Conservation (phyloP, 2,888 invertebrate genomes). For the Tetramorium bicarinatum region DNA sequence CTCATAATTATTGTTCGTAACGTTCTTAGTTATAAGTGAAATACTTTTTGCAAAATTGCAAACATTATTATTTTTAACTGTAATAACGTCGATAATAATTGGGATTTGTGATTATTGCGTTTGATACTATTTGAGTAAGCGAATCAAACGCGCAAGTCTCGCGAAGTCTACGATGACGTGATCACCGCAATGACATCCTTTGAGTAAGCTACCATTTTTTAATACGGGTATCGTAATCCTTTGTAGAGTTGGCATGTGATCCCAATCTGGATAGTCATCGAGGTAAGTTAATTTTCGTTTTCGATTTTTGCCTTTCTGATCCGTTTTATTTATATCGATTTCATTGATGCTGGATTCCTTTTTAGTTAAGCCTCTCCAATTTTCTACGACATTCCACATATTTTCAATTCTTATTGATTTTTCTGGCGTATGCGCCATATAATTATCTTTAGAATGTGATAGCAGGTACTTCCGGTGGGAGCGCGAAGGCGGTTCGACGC, state of each 20-base stretch:
- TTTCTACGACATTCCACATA: background rate
- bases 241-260: background rate
- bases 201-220: conserved; percentile 7
- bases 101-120: background rate
- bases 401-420: background rate
- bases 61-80: too few relatives aligned
- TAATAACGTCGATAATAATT: too few relatives aligned
- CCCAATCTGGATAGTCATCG: conserved; percentile 7
- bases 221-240: background rate
- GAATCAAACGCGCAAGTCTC: conserved; percentile 6
- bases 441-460: background rate
- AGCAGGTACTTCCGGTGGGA: too few relatives aligned
- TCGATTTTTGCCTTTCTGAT: background rate
- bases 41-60: too few relatives aligned
- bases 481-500: too few relatives aligned
- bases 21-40: background rate
- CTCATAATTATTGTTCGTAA: background rate
- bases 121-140: background rate
- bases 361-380: conserved; percentile 1
- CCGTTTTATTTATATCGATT: too few relatives aligned
- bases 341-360: too few relatives aligned
- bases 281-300: conserved; percentile 12
- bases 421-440: background rate
- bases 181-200: background rate
- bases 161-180: background rate